Percentiles rank a stretch among this genome's conserved stretches.
These are phyloP conservation scores for Gonioctena quinquepunctata DNA, from an alignment of 1,140 invertebrate species.

Conservation along the genomic window DNA sequence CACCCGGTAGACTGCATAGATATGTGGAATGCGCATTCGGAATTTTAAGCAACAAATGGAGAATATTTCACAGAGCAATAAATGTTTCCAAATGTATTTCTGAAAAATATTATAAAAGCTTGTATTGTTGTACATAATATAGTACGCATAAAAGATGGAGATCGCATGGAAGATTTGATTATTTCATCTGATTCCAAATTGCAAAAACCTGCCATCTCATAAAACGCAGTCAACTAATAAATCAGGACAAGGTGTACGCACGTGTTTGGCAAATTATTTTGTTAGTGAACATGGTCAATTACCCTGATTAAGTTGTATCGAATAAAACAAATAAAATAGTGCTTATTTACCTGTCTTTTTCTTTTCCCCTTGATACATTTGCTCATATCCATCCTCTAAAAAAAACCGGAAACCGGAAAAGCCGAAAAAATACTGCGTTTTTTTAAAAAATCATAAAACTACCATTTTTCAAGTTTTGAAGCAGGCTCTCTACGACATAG, in stretches of 20 bases:
- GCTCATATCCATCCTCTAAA: conserved; percentile 25
- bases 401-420: too few species aligned
- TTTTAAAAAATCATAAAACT: too few species aligned
- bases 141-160: conserved; percentile 24
- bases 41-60: conserved; percentile 24
- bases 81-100: conserved; percentile 10
- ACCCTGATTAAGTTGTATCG: conserved; percentile 14
- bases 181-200: conserved; percentile 22
- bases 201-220: conserved; percentile 11
- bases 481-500: too few species aligned
- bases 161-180: conserved; percentile 22
- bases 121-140: conserved; percentile 14
- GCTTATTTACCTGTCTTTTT: conserved; percentile 14
- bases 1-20: conserved; percentile 52
- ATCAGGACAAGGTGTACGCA: conserved; percentile 17
- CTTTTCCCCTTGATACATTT: conserved; percentile 17
- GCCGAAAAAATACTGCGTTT: too few species aligned
- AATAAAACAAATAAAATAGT: conserved; percentile 9
- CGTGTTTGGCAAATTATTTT: conserved; percentile 25
- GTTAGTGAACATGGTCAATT: conserved; percentile 12
- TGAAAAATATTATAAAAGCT: conserved; percentile 17
- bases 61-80: too few species aligned
- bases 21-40: conserved; percentile 51
- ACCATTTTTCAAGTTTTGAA: too few species aligned
- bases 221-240: conserved; percentile 8